Conservation (phyloP, 2,888 invertebrate species). For the Pyrrhia umbra region DNA sequence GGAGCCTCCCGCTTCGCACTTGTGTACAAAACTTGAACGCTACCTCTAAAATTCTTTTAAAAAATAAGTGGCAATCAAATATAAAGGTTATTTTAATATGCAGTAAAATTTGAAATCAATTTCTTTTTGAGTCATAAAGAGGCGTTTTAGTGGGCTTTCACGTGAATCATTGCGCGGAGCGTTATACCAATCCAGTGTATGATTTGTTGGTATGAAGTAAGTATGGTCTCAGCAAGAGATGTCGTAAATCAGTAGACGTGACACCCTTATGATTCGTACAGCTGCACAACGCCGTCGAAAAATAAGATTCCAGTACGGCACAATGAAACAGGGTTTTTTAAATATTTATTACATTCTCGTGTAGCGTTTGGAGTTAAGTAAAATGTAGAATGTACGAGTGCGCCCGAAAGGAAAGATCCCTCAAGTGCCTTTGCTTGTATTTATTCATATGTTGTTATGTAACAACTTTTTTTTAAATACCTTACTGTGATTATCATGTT, state of each 20-base stretch:
- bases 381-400: slow-evolving; percentile 22
- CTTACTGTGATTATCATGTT: no score
- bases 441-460: not conserved
- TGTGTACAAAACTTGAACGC: slow-evolving; percentile 58
- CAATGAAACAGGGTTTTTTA: slow-evolving; percentile 67
- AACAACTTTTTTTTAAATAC: no score
- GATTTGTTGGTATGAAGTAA: slow-evolving; percentile 83
- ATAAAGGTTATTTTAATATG: slow-evolving; percentile 88
- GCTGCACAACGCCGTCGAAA: slow-evolving; percentile 77
- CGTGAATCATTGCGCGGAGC: slow-evolving; percentile 77
- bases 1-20: slow-evolving; percentile 71
- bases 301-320: slow-evolving; percentile 72
- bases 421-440: not conserved
- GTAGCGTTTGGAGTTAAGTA: slow-evolving; percentile 31
- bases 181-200: slow-evolving; percentile 74
- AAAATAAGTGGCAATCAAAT: slow-evolving; percentile 82
- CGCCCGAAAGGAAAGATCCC: slow-evolving; percentile 7
- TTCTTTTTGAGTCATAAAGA: slow-evolving; percentile 84
- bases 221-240: slow-evolving; percentile 82
- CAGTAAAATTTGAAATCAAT: slow-evolving; percentile 88
- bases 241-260: slow-evolving; percentile 84
- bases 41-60: slow-evolving; percentile 70
- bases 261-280: slow-evolving; percentile 80
- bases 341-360: slow-evolving; percentile 56
- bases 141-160: slow-evolving; percentile 78